Percentiles rank a stretch among this genome's conserved stretches.
phyloP scores from a whole-genome alignment of 1,140 invertebrate species.

The Drosophila kurseongensis region DNA sequence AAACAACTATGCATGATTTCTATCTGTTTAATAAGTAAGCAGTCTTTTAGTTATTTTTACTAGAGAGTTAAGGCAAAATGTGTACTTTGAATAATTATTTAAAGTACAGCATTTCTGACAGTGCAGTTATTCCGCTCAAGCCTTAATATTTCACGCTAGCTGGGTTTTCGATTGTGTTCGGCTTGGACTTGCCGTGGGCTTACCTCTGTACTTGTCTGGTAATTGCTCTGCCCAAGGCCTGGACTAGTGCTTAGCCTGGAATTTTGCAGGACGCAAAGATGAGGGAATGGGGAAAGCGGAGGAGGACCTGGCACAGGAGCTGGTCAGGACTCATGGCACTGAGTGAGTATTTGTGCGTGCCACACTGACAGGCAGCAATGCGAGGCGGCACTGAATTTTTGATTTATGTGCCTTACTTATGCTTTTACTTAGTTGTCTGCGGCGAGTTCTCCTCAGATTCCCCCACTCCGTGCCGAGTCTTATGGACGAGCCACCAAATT shows the following conservation, averaged over 20 bases:
- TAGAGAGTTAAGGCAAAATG: too few species aligned
- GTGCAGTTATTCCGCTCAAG: constrained; percentile 30
- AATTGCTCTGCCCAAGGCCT: constrained; percentile 64
- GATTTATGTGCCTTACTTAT: constrained; percentile 83
- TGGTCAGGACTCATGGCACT: constrained; percentile 36
- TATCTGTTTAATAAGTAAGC: too few species aligned
- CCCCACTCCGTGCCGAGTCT: constrained; percentile 45
- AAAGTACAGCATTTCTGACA: not conserved
- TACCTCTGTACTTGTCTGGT: constrained; percentile 67
- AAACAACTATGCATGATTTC: too few species aligned
- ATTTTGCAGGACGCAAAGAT: constrained; percentile 28
- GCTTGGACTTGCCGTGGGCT: constrained; percentile 31
- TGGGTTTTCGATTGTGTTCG: constrained; percentile 75
- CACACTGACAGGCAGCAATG: constrained; percentile 75
- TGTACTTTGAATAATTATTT: too few species aligned
- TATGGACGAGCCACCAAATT: constrained; percentile 78
- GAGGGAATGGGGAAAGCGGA: not conserved
- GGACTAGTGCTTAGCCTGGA: constrained; percentile 65
- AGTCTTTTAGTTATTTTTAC: too few species aligned
- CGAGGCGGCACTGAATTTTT: constrained; percentile 79
- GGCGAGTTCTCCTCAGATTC: constrained; percentile 14
- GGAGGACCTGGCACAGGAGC: not conserved
- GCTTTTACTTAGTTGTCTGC: constrained; percentile 80
- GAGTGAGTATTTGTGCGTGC: constrained; percentile 80
- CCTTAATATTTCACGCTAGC: constrained; percentile 80